Base-by-base conservation (phyloP, 2,797 vertebrate genomes). In the Anas georgica region DNA sequence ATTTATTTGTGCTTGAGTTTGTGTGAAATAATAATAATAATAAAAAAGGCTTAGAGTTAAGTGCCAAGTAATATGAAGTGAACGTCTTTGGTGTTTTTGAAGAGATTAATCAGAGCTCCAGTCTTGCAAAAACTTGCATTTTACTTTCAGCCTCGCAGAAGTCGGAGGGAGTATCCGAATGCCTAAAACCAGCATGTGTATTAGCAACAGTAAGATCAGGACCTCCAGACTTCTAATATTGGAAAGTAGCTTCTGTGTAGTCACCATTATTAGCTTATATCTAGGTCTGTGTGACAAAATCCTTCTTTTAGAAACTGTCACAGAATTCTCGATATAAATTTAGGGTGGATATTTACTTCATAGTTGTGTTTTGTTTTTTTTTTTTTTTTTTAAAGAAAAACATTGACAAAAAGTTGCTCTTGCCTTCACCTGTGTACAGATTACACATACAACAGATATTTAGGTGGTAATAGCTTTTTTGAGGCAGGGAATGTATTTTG, bases 401-500 rank as follows among this genome's bases (percentile, higher is more conserved):
- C 6, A 23, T n/a, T 9, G 21, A 21, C 25, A 54, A 64, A 22
- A 94, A 87, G 33, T 56, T 67, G 7, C 8, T 58, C 2, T 62
- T 33, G 63, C 17, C 17, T 91, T 95, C 43, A 80, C 76, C 45
- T 90, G 25, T 91, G 25, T 87, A 85, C 50, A 67, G 77, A 17
- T 79, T 41, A 76, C 75, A 48, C 85, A 35, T 82, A 17, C 76
- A 86, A n/a, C 68, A 78, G 77, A 63, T 93, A 63, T 52, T 88
- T 88, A 75, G 74, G 56, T 62, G 41, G 50, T 46, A 82, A n/a
- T 74, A 54, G 55, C 54, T 90, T 68, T 23, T 95, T 92, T 88
- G 82, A 64, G 46, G 17, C 60, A 46, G 75, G 48, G 68, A 88
- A 63, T 93, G 41, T 83, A 33, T 96, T 85, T 90, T 91, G 88